Evolutionary conservation across 2,888 invertebrate genomes (phyloP), one percentile per base, ranked within the genome.

Genomic region (Calameuta idolon): DNA sequence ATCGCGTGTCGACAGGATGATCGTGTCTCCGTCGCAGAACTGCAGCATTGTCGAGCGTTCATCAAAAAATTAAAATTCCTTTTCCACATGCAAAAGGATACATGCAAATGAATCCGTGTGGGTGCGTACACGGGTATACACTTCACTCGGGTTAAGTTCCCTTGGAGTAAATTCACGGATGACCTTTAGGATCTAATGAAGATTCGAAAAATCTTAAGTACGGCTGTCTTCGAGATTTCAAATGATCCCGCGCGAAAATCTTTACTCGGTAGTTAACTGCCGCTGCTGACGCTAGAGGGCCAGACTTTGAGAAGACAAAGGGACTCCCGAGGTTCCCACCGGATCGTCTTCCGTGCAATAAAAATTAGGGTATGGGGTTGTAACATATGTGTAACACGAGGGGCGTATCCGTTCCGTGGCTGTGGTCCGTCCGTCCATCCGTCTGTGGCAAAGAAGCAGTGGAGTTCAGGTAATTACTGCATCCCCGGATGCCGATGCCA

Each of bases 351-450:
- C 82, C 83, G 83, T 82, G 84, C 84, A 83, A 85, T 83, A 77
- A 81, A 79, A 79, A 81, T 79, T 77, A 81, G 75, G 77, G 81
- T 82, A 80, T 82, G 82, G 81, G 80, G 85, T 82, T 81, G 89
- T 88, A 90, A 90, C 91, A 91, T 91, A 89, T 91, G 91, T 91
- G 90, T 90, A 91, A 91, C 91, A 89, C 90, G 85, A 91, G 88
- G 91, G 91, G 91, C 91, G 91, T 87, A 85, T 85, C 85, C 85
- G 83, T 89, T 88, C 84, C 88, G 88, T 85, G 90, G 88, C 79
- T 33, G 81, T 76, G 86, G 90, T 89, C 87, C 90, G 90, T 89
- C 86, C 85, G 82, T 83, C 84, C 88, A 85, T 88, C 88, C 86
- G 75, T 77, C 81, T 89, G 88, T 86, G 89, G 88, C 85, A 84